phyloP scores from a whole-genome alignment of 2,888 invertebrate genomes.

The Trypoxylon attenuatum region DNA sequence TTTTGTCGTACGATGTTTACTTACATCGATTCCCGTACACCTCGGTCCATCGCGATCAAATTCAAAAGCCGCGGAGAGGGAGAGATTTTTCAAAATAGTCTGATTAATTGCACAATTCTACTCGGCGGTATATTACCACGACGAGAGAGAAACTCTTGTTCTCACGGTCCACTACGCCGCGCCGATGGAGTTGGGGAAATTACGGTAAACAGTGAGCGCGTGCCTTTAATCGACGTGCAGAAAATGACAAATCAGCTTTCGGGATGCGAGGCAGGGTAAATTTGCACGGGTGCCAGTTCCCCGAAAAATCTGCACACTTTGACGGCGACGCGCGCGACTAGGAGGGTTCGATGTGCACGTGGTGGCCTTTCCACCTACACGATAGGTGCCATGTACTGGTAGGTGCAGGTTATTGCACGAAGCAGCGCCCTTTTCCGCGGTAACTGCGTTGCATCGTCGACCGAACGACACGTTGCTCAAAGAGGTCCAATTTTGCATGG shows the following conservation, averaged over 20 bases:
- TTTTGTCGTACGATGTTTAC: no score
- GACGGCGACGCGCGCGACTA: constrained; percentile 7
- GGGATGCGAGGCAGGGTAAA: constrained; percentile 36
- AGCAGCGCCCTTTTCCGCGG: constrained; percentile 51
- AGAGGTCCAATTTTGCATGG: constrained; percentile 66
- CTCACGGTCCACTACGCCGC: not conserved
- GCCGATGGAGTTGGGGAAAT: constrained; percentile 18
- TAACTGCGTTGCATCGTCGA: constrained; percentile 58
- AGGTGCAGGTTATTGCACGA: constrained; percentile 53
- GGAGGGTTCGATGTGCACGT: constrained; percentile 19
- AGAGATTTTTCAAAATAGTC: no score
- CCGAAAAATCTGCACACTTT: constrained; percentile 53
- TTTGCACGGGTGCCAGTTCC: constrained; percentile 47
- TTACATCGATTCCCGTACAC: no score
- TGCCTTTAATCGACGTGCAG: constrained; percentile 33
- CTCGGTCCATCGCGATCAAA: no score
- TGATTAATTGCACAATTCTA: no score
- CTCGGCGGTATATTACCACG: no score
- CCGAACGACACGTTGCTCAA: constrained; percentile 63
- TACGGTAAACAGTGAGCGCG: constrained; percentile 13
- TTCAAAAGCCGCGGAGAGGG: no score
- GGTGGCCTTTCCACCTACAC: not conserved
- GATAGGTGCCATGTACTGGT: no score
- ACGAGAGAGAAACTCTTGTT: no score
- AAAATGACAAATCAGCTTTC: constrained; percentile 36